Evolutionary conservation across 2,888 invertebrate genomes (phyloP).

Genomic region (Ormyrus thymus): DNA sequence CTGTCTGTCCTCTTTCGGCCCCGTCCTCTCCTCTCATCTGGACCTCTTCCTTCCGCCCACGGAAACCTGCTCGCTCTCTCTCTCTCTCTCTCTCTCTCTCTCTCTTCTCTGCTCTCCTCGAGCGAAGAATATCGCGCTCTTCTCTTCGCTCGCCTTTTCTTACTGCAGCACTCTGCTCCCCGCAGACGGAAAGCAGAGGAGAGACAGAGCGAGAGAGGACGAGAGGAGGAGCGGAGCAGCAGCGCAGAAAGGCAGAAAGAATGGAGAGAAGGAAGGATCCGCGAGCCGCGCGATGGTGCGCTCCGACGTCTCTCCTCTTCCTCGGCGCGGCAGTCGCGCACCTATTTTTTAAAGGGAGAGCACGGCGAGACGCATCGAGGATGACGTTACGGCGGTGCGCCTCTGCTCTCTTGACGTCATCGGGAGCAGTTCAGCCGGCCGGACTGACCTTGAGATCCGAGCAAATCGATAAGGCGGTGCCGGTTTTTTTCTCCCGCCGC

Average conservation of each 20-base stretch:
- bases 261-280: constrained; percentile 42
- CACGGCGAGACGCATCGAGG: constrained; percentile 5
- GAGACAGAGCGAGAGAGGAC: constrained; percentile 16
- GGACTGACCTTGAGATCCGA: constrained; percentile 50
- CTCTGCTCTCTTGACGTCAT: constrained; percentile 37
- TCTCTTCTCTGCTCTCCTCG: constrained; percentile 27
- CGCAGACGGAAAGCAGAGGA: constrained; percentile 49
- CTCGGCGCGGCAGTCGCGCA: not conserved
- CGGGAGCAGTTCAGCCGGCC: not conserved
- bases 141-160: constrained; percentile 46
- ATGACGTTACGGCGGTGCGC: not conserved
- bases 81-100: constrained; percentile 56
- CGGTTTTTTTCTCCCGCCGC: not conserved
- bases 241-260: constrained; percentile 39
- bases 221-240: constrained; percentile 11
- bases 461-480: constrained; percentile 49
- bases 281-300: constrained; percentile 37
- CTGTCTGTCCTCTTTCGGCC: constrained; percentile 68
- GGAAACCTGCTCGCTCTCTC: constrained; percentile 59
- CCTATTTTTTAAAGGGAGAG: not conserved
- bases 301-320: not conserved
- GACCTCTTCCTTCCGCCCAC: constrained; percentile 72
- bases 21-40: constrained; percentile 62
- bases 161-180: not conserved
- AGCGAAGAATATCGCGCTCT: constrained; percentile 24